Percentiles rank a stretch among this genome's conserved stretches.
Conservation (phyloP, 2,113 vertebrate genomes). For the Scytalopus superciliaris region DNA sequence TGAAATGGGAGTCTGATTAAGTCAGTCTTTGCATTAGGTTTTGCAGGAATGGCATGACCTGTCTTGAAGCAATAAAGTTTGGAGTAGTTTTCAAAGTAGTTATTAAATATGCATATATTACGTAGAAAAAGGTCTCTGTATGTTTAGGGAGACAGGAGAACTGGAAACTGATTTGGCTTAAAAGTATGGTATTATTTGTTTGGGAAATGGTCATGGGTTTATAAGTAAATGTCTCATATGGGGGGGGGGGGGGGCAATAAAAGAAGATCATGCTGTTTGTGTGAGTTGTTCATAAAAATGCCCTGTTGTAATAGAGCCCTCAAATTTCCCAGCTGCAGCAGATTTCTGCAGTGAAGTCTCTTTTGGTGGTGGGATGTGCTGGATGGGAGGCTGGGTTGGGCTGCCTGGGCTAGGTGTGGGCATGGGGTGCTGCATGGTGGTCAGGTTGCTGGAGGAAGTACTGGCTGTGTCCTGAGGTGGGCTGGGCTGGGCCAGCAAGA, state of each 20-base stretch:
- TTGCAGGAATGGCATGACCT: neutral
- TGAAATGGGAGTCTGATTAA: neutral
- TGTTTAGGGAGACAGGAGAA: neutral
- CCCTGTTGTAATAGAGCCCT: neutral
- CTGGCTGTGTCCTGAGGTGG: neutral
- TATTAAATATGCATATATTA: neutral
- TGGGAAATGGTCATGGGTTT: neutral
- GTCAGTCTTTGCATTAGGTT: neutral
- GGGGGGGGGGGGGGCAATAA: neutral
- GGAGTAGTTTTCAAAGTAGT: neutral
- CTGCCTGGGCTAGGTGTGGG: accelerated
- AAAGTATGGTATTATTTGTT: neutral
- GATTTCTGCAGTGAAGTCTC: neutral
- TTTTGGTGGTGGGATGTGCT: neutral
- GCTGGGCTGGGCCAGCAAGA: neutral
- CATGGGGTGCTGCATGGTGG: neutral
- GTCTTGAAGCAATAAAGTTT: neutral
- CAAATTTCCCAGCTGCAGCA: neutral
- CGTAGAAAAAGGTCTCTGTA: neutral
- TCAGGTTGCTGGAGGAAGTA: accelerated
- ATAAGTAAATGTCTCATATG: neutral
- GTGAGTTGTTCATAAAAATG: neutral
- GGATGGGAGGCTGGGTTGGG: neutral
- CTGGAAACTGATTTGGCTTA: neutral
- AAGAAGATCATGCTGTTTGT: neutral